Evolutionary conservation across 2,888 invertebrate species (phyloP).

Genomic region (Spatulosminthurus flaviceps): DNA sequence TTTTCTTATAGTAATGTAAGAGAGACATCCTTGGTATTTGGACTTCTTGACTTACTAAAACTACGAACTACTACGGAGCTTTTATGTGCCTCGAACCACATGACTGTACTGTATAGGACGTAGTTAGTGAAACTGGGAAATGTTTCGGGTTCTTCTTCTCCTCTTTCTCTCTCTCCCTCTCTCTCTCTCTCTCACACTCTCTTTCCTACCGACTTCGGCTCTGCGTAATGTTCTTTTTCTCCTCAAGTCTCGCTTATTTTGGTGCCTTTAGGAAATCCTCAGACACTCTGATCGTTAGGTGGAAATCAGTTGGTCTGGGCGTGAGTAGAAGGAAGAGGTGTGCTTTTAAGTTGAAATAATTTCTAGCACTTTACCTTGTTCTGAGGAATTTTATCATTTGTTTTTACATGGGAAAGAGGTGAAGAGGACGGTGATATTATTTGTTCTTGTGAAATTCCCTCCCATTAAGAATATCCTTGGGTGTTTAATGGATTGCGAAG

Average conservation of each 20-base stretch:
- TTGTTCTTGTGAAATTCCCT: no score
- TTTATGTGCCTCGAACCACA: slow-evolving; percentile 9
- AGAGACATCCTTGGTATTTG: slow-evolving; percentile 23
- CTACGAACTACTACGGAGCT: not conserved
- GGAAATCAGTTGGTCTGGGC: slow-evolving; percentile 2
- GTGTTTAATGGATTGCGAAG: no score
- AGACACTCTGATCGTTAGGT: slow-evolving; percentile 1
- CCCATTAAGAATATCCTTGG: no score
- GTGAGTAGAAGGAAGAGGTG: not conserved
- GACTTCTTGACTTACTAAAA: slow-evolving; percentile 2
- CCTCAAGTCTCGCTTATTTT: slow-evolving; percentile 25
- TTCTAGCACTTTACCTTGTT: no score
- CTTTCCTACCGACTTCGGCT: slow-evolving; percentile 15
- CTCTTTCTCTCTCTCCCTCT: no score
- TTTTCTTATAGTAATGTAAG: slow-evolving; percentile 6
- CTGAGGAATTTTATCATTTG: not conserved
- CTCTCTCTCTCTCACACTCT: no score
- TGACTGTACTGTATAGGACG: not conserved
- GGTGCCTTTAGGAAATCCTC: slow-evolving; percentile 33
- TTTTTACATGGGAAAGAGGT: no score
- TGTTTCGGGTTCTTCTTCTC: not conserved
- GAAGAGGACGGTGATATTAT: no score
- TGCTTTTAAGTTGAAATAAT: not conserved
- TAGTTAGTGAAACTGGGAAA: slow-evolving; percentile 5
- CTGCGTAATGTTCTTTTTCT: slow-evolving; percentile 42